phyloP scores from a whole-genome alignment of 2,113 vertebrate genomes.

The Vulpes vulpes region DNA sequence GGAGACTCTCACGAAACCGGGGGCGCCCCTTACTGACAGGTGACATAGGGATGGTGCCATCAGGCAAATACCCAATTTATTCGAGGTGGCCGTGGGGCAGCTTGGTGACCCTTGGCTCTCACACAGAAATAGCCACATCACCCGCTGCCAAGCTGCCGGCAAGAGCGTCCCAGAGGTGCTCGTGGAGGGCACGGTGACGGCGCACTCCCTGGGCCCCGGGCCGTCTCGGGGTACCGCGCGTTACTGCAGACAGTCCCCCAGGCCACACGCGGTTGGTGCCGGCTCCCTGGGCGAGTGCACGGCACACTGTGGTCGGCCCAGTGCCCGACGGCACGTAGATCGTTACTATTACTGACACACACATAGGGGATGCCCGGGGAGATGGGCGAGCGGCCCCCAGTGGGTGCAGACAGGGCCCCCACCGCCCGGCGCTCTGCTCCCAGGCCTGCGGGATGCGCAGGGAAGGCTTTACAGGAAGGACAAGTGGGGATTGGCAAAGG shows the following conservation, averaged over 20 bases:
- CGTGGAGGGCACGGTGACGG: rapidly evolving
- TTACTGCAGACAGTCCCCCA: neutral
- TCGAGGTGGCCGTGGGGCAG: rapidly evolving
- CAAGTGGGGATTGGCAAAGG: neutral
- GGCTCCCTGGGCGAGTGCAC: rapidly evolving
- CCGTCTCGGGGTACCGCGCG: rapidly evolving
- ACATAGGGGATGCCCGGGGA: rapidly evolving
- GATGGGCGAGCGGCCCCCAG: rapidly evolving
- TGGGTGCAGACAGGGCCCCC: rapidly evolving
- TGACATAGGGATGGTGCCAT: rapidly evolving
- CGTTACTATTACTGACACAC: rapidly evolving
- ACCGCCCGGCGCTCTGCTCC: rapidly evolving
- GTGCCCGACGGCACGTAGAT: rapidly evolving
- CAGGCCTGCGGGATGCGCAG: rapidly evolving
- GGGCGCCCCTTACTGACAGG: neutral
- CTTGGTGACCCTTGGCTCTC: rapidly evolving
- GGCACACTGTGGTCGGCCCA: rapidly evolving
- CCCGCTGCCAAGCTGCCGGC: rapidly evolving
- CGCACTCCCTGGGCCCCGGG: rapidly evolving
- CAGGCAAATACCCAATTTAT: rapidly evolving
- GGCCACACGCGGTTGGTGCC: rapidly evolving
- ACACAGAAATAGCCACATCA: rapidly evolving
- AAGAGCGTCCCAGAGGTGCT: rapidly evolving
- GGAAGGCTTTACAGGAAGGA: rapidly evolving
- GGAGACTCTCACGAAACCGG: neutral